A percentile compares a stretch with the other conserved stretches of the same genome.
Evolutionary conservation across 2,888 invertebrate species (phyloP).

Genomic region (Camptogramma bilineatum): DNA sequence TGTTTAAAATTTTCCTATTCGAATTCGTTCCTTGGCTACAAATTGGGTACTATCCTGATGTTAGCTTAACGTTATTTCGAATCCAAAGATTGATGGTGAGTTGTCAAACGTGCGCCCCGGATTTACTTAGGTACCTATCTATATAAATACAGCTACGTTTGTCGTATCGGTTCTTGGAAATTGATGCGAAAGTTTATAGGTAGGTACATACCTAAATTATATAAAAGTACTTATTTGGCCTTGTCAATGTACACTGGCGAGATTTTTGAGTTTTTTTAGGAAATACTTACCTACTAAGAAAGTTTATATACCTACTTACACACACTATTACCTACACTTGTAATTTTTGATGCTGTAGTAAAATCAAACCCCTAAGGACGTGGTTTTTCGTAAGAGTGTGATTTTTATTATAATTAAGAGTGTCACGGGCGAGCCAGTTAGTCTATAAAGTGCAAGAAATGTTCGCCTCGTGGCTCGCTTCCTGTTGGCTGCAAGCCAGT

Average conservation of each 20-base stretch:
- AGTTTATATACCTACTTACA: too few relatives aligned
- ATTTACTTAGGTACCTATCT: slow-evolving; percentile 19
- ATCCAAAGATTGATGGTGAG: slow-evolving; percentile 36
- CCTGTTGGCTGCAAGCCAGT: slow-evolving; percentile 58
- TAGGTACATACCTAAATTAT: too few relatives aligned
- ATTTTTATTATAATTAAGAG: background rate
- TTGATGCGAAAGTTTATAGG: background rate
- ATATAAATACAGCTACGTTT: background rate
- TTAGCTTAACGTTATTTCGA: slow-evolving; percentile 22
- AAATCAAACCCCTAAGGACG: too few relatives aligned
- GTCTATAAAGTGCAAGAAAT: slow-evolving; percentile 38
- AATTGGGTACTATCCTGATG: slow-evolving; percentile 5
- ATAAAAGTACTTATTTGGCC: too few relatives aligned
- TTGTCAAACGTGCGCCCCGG: slow-evolving; percentile 24
- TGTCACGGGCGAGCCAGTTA: slow-evolving; percentile 9
- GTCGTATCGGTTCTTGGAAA: background rate
- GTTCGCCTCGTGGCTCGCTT: slow-evolving; percentile 42
- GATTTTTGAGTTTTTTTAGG: too few relatives aligned
- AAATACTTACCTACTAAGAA: background rate
- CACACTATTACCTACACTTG: too few relatives aligned
- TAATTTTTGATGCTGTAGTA: too few relatives aligned
- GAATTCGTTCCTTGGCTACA: slow-evolving; percentile 15
- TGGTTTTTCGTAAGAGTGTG: too few relatives aligned
- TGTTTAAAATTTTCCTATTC: background rate
- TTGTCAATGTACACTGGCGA: too few relatives aligned